Evolutionary conservation across 1,140 invertebrate species (phyloP).

Genomic region (Colletes gigas): DNA sequence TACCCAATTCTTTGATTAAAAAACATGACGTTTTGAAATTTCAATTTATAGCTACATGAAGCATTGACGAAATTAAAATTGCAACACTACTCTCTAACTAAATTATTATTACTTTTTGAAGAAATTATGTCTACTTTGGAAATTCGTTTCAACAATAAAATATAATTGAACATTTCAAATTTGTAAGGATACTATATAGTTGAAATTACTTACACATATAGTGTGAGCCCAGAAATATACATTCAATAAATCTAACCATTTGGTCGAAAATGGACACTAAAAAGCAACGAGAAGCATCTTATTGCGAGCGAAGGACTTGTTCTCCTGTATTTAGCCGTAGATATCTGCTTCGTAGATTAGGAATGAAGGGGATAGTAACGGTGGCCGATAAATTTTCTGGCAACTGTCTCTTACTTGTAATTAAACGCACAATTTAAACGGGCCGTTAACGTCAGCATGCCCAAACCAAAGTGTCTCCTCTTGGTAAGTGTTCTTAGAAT

Average conservation of each 20-base stretch:
- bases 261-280: constrained; percentile 39
- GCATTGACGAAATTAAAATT: no score
- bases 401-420: constrained; percentile 80
- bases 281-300: constrained; percentile 63
- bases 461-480: constrained; percentile 66
- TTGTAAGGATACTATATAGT: neutral
- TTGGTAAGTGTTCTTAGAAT: constrained; percentile 29
- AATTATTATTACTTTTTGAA: no score
- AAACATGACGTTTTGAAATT: no score
- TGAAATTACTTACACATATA: no score
- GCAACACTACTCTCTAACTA: neutral
- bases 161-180: neutral
- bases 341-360: constrained; percentile 76
- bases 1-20: no score
- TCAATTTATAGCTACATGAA: no score
- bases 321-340: constrained; percentile 67
- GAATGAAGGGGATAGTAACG: constrained; percentile 74
- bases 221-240: neutral
- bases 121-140: no score
- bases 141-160: no score
- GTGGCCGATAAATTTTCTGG: constrained; percentile 78
- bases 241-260: constrained; percentile 51
- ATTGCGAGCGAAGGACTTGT: constrained; percentile 58
- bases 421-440: constrained; percentile 80
- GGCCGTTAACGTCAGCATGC: constrained; percentile 75